Conservation (phyloP, 2,113 vertebrate species). For the Rhizomys pruinosus region DNA sequence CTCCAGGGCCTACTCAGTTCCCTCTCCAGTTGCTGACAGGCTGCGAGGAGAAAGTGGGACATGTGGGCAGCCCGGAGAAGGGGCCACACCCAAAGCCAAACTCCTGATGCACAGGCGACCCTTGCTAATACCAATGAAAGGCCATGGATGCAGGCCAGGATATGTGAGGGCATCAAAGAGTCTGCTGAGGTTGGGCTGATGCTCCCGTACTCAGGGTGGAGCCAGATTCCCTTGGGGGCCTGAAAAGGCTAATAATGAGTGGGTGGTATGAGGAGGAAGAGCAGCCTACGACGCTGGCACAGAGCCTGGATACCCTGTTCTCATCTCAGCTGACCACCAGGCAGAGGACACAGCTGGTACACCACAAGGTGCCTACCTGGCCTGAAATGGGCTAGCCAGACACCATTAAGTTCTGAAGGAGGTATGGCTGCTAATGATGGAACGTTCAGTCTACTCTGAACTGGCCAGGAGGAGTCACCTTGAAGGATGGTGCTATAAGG, state of each 20-base stretch:
- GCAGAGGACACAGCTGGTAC: not conserved
- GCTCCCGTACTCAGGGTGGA: constrained; percentile 33
- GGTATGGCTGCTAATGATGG: not conserved
- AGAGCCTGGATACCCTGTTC: not conserved
- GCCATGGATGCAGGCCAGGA: not conserved
- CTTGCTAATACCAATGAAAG: constrained; percentile 45
- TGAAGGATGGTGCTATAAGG: not conserved
- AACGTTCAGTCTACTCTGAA: not conserved
- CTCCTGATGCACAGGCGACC: constrained; percentile 46
- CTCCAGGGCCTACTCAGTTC: not conserved
- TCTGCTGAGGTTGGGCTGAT: not conserved
- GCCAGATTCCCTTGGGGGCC: constrained; percentile 14
- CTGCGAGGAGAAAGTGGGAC: constrained; percentile 38
- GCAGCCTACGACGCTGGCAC: not conserved
- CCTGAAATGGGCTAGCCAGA: not conserved
- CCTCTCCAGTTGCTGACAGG: not conserved
- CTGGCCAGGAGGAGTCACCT: not conserved
- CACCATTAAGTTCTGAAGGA: not conserved
- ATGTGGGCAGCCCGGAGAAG: not conserved
- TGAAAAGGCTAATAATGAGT: constrained; percentile 63
- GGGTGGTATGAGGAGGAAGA: not conserved
- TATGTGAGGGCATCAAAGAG: constrained; percentile 51
- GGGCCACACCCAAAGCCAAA: constrained; percentile 52
- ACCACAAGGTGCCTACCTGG: not conserved
- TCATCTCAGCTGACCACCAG: constrained; percentile 25